phyloP scores from a whole-genome alignment of 1,140 invertebrate species.

The Tetramorium simillimum region DNA sequence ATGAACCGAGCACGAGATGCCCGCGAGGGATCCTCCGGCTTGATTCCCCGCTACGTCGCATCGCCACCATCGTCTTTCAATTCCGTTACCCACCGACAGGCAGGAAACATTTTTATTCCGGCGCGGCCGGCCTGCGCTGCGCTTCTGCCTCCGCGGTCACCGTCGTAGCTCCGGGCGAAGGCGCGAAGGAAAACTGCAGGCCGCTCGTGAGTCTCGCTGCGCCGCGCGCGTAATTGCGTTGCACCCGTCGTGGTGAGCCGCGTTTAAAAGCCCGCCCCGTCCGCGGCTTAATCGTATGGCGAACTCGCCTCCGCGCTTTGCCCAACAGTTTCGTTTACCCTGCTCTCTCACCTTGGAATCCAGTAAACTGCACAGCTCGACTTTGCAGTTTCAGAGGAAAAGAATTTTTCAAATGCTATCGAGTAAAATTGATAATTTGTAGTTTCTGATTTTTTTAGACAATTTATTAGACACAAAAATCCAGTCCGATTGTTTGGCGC shows the following conservation, averaged over 20 bases:
- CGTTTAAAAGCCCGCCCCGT: slow-evolving; percentile 22
- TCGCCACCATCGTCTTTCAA: slow-evolving; percentile 62
- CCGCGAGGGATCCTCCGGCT: slow-evolving; percentile 39
- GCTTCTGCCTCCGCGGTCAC: slow-evolving; percentile 38
- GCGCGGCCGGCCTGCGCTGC: background rate
- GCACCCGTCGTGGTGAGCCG: slow-evolving; percentile 20
- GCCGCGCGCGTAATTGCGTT: slow-evolving; percentile 58
- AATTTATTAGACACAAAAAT: too few relatives aligned
- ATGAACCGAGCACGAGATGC: slow-evolving; percentile 41
- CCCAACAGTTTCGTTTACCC: background rate
- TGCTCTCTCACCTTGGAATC: background rate
- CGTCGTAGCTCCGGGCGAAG: slow-evolving; percentile 45
- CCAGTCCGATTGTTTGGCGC: too few relatives aligned
- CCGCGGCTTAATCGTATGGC: slow-evolving; percentile 2
- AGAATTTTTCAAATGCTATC: background rate
- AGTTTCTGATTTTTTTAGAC: too few relatives aligned
- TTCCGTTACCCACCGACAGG: slow-evolving; percentile 72
- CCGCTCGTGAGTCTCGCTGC: slow-evolving; percentile 17
- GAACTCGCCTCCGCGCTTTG: slow-evolving; percentile 9
- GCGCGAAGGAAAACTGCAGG: slow-evolving; percentile 41
- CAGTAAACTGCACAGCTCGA: background rate
- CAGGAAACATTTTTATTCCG: slow-evolving; percentile 64
- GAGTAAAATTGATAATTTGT: background rate
- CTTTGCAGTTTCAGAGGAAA: background rate
- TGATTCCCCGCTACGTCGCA: slow-evolving; percentile 50